These are phyloP conservation scores for Dipus sagitta DNA, from an alignment of 2,797 vertebrate genomes.

Conservation along the genomic window DNA sequence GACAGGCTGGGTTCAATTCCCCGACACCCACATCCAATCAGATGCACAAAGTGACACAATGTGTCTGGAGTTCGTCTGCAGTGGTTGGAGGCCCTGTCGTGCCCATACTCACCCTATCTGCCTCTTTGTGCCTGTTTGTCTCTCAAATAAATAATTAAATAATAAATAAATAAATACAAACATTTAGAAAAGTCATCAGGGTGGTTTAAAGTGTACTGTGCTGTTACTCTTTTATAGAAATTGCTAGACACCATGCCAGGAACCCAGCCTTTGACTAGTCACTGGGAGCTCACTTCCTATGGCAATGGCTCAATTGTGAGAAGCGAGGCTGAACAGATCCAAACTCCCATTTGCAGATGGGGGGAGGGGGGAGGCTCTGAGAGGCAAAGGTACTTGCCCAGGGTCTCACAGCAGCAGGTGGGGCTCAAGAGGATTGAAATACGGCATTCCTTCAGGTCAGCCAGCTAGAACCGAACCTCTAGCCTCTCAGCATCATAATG, in stretches of 20 bases:
- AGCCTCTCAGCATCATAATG: neutral
- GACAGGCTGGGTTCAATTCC: too few species aligned
- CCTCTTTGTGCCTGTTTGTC: too few species aligned
- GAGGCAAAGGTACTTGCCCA: neutral
- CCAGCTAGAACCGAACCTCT: neutral
- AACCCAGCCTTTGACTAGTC: neutral
- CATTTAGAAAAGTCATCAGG: too few species aligned
- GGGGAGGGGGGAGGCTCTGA: neutral
- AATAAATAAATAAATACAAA: too few species aligned
- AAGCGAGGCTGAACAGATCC: neutral
- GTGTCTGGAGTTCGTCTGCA: too few species aligned
- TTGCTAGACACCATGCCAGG: rapidly evolving
- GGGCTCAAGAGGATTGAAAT: neutral
- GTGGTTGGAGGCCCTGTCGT: too few species aligned
- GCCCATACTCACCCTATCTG: too few species aligned
- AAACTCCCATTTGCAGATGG: neutral
- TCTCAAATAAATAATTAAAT: too few species aligned
- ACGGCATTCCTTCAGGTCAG: neutral
- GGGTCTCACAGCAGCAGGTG: neutral
- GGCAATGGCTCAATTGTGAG: neutral
- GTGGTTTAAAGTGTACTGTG: rapidly evolving
- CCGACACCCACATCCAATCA: too few species aligned
- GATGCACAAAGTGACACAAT: too few species aligned
- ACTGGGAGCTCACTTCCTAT: neutral
- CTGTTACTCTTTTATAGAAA: neutral